These are phyloP conservation scores for Diarsia rubi DNA, from an alignment of 2,888 invertebrate species.

Conservation along the genomic window DNA sequence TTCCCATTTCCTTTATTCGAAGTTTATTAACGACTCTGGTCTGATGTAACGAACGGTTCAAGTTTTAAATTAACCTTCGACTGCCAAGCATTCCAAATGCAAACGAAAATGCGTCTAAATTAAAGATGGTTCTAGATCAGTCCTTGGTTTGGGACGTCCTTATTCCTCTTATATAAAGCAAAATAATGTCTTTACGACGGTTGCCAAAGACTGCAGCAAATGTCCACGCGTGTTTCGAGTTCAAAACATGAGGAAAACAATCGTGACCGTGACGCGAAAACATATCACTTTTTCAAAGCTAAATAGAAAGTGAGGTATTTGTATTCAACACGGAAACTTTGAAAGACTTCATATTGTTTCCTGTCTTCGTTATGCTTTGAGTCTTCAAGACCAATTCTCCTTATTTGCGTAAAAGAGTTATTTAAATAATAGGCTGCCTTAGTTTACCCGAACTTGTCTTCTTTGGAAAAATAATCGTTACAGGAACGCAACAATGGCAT, in stretches of 20 bases:
- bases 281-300: conserved; percentile 67
- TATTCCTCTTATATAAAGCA: conserved; percentile 73
- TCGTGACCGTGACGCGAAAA: conserved; percentile 74
- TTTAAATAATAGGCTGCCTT: conserved; percentile 53
- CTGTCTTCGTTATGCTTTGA: conserved; percentile 63
- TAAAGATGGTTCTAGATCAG: conserved; percentile 34
- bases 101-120: conserved; percentile 33
- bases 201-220: conserved; percentile 70
- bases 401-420: conserved; percentile 52
- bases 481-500: conserved; percentile 71
- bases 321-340: conserved; percentile 61
- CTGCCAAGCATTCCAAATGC: conserved; percentile 16
- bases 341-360: conserved; percentile 53
- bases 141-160: conserved; percentile 64
- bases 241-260: conserved; percentile 69
- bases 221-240: conserved; percentile 69
- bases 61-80: conserved; percentile 28
- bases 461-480: conserved; percentile 47
- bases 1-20: conserved; percentile 41
- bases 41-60: conserved; percentile 28
- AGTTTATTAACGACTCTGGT: conserved; percentile 55
- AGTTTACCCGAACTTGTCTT: conserved; percentile 15
- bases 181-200: conserved; percentile 55
- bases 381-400: conserved; percentile 45
- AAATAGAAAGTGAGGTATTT: conserved; percentile 69